These are phyloP conservation scores for Pionites leucogaster DNA, from an alignment of 2,113 vertebrate genomes.

Conservation along the genomic window DNA sequence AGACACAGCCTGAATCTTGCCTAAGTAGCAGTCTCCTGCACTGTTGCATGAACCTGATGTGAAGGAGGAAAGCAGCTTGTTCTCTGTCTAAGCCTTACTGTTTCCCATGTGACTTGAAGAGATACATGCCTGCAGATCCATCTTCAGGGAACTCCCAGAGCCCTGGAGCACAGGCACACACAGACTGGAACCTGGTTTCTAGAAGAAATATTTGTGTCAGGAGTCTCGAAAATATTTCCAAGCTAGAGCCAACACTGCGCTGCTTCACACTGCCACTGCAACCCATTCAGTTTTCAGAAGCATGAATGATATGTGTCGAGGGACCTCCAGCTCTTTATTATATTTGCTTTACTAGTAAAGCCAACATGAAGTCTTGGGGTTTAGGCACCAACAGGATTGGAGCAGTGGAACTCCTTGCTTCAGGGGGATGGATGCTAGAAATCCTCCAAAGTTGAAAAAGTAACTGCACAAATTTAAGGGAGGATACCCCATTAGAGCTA, in stretches of 20 bases:
- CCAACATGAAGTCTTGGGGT: not conserved
- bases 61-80: not conserved
- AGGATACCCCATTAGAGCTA: not conserved
- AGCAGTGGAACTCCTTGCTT: conserved; percentile 1
- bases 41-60: rapidly evolving
- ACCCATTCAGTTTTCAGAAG: conserved; percentile 24
- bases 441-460: not conserved
- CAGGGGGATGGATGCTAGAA: not conserved
- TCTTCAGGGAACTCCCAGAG: not conserved
- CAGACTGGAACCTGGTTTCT: not conserved
- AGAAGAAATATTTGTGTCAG: conserved; percentile 1
- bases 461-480: not conserved
- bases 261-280: conserved; percentile 10
- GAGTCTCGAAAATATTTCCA: conserved; percentile 13
- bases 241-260: conserved; percentile 5
- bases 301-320: not conserved
- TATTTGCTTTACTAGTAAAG: not conserved
- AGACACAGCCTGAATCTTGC: not conserved
- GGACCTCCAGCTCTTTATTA: conserved; percentile 1
- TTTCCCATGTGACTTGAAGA: not conserved
- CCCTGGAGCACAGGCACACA: not conserved
- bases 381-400: not conserved
- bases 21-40: not conserved
- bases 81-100: not conserved
- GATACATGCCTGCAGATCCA: not conserved